Conservation (phyloP, 2,888 invertebrate genomes). For the Dromius quadrimaculatus region DNA sequence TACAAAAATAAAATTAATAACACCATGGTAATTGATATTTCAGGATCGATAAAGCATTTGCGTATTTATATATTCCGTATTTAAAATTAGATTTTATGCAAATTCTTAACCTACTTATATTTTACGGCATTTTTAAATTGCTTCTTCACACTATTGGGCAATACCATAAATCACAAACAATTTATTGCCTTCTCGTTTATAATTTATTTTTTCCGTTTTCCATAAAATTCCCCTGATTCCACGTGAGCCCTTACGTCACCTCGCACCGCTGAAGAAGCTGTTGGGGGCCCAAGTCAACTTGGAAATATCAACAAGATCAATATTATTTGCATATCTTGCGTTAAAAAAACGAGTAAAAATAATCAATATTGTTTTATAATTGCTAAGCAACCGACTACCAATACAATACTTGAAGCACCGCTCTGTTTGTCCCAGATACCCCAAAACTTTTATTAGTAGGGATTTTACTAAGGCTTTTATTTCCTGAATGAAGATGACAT, state of each 20-base stretch:
- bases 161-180: conserved; percentile 50
- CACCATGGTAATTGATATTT: conserved; percentile 31
- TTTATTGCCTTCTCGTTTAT: conserved; percentile 46
- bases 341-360: conserved; percentile 51
- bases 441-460: conserved; percentile 12
- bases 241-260: conserved; percentile 3
- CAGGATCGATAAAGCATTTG: conserved; percentile 37
- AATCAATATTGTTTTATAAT: conserved; percentile 52
- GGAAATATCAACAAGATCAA: conserved; percentile 46
- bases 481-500: neutral
- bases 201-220: conserved; percentile 52
- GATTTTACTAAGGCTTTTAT: neutral
- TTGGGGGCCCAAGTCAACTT: conserved; percentile 19
- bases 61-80: conserved; percentile 39
- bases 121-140: conserved; percentile 47
- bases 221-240: conserved; percentile 45
- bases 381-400: conserved; percentile 51
- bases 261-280: conserved; percentile 12
- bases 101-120: conserved; percentile 44
- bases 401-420: conserved; percentile 46
- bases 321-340: conserved; percentile 51
- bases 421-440: conserved; percentile 6
- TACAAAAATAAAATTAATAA: conserved; percentile 32
- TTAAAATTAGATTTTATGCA: conserved; percentile 45
- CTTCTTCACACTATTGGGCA: conserved; percentile 49